These are phyloP conservation scores for Ptychobarbus kaznakovi DNA, from an alignment of 2,797 vertebrate genomes.

Conservation along the genomic window DNA sequence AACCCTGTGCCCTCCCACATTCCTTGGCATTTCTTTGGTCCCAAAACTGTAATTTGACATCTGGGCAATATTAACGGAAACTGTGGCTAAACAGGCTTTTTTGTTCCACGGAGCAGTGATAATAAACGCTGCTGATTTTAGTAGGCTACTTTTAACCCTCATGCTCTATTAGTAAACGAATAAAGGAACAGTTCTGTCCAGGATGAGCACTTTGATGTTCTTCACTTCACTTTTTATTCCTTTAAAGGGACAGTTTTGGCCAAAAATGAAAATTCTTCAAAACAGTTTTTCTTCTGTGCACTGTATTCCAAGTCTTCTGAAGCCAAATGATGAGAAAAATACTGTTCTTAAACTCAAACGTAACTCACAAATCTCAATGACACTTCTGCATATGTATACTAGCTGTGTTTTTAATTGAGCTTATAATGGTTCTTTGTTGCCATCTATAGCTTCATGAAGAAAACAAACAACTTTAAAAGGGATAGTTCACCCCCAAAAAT, in stretches of 20 bases:
- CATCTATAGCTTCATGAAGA: neutral
- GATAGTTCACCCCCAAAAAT: no score
- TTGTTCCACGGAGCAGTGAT: conserved; percentile 52
- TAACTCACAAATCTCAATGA: neutral
- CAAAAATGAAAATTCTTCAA: neutral
- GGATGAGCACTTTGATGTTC: conserved; percentile 17
- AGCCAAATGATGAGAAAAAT: neutral
- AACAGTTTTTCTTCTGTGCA: neutral
- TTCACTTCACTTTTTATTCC: neutral
- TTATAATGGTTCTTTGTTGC: neutral
- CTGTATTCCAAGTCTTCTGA: neutral
- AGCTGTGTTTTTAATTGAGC: neutral
- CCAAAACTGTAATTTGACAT: conserved; percentile 66
- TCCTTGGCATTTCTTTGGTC: conserved; percentile 58
- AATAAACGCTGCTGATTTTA: conserved; percentile 53
- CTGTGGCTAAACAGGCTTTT: conserved; percentile 54
- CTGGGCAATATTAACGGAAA: conserved; percentile 61
- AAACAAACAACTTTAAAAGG: no score
- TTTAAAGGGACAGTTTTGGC: neutral
- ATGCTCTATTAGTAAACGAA: conserved; percentile 29
- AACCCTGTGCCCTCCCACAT: conserved; percentile 60
- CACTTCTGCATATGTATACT: neutral
- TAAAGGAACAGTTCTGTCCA: conserved; percentile 44
- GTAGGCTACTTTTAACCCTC: conserved; percentile 35
- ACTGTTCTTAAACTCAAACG: neutral